These are phyloP conservation scores for Tokudaia tokunoshimensis DNA, from an alignment of 2,797 vertebrate species.

Conservation along the genomic window DNA sequence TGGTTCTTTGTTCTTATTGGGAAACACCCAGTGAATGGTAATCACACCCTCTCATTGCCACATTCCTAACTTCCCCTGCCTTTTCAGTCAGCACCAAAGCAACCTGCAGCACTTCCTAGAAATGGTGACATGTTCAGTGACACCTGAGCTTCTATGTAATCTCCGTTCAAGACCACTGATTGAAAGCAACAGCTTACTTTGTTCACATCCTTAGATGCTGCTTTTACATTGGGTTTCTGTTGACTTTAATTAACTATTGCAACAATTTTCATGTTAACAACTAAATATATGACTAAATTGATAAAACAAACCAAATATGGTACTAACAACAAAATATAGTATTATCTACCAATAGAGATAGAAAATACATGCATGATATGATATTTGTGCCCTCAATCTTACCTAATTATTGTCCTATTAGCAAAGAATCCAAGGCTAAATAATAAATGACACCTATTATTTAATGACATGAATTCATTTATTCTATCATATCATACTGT, in stretches of 20 bases:
- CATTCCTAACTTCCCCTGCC: not conserved
- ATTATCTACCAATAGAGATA: not conserved
- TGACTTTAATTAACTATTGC: not conserved
- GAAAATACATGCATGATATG: not conserved
- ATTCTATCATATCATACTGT: not conserved
- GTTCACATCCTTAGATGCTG: no score
- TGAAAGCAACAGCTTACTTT: not conserved
- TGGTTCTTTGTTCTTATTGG: constrained; percentile 58
- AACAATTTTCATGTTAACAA: not conserved
- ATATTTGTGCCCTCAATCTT: not conserved
- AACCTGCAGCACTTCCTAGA: constrained; percentile 1
- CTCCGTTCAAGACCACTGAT: not conserved
- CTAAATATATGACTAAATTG: not conserved
- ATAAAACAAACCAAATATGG: not conserved
- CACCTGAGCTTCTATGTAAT: not conserved
- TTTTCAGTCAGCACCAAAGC: constrained; percentile 46
- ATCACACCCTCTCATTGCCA: not conserved
- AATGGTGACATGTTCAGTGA: not conserved
- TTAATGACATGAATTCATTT: not conserved
- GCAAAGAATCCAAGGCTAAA: not conserved
- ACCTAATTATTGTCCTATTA: not conserved
- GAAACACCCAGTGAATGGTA: constrained; percentile 62
- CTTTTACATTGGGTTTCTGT: not conserved
- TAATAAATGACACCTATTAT: not conserved
- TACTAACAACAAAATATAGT: not conserved